Percentiles rank a stretch among this genome's conserved stretches.
Conservation (phyloP, 2,888 invertebrate species). For the Serripes groenlandicus region DNA sequence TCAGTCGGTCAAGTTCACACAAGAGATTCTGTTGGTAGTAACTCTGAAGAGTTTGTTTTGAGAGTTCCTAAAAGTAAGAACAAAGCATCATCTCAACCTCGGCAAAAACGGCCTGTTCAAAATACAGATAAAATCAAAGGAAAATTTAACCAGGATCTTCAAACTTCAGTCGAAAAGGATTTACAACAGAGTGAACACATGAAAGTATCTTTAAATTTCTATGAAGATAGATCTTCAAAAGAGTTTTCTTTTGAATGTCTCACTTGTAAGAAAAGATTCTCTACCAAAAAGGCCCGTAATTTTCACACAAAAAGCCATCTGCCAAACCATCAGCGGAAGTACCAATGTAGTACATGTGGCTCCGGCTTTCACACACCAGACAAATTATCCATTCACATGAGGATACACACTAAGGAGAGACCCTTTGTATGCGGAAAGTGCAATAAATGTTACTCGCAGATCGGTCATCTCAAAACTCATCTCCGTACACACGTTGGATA, state of each 20-base stretch:
- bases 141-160: background rate
- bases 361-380: constrained; percentile 35
- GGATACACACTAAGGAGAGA: constrained; percentile 30
- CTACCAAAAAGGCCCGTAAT: constrained; percentile 23
- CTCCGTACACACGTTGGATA: constrained; percentile 40
- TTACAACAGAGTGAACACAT: background rate
- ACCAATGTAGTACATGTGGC: constrained; percentile 47
- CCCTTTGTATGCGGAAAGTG: constrained; percentile 49
- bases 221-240: constrained; percentile 32
- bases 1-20: background rate
- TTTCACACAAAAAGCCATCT: constrained; percentile 49
- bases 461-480: constrained; percentile 44
- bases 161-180: background rate
- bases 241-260: constrained; percentile 20
- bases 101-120: background rate
- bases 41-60: background rate
- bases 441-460: constrained; percentile 38
- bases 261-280: constrained; percentile 23
- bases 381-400: constrained; percentile 21
- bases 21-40: background rate
- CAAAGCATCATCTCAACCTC: background rate
- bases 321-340: constrained; percentile 26
- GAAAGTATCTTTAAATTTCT: constrained; percentile 33
- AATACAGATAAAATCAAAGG: constrained; percentile 15
- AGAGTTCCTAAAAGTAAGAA: background rate